Evolutionary conservation across 2,797 vertebrate species (phyloP), one percentile per base, ranked within the genome.

Genomic region (Orestias chungarensis): DNA sequence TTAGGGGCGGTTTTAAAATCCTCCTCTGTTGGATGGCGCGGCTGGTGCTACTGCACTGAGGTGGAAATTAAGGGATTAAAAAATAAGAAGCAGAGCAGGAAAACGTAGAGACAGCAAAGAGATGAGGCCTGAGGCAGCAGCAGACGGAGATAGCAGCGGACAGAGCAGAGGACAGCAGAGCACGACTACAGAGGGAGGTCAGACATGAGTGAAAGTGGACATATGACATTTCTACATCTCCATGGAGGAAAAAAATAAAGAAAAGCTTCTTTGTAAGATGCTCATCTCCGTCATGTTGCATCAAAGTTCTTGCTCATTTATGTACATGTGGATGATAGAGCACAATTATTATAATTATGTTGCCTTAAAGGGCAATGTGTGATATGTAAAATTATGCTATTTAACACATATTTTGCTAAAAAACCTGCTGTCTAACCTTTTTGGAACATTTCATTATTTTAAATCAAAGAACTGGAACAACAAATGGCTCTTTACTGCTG

Each of bases 121-220:
- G 66, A 59, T 4, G 47, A 55, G 52, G 62, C 70, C 27, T 10
- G 44, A 59, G 70, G 78, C 66, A 27, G 76, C 33, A 1, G 64
- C 40, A 64, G 82, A 85, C 25, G 62, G 73, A 85, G 80, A 85
- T 75, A 82, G 81, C 31, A 38, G 78, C 31, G 52, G 86, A 87
- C 85, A 81, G 68, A 71, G 79, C 47, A 73, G 55, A 68, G 71
- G 79, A 86, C 75, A 79, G 79, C 43, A 4, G 18, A 35, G 75
- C 61, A 20, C 66, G 29, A 49, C 42, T 70, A 68, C 14, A n/a
- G 66, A 77, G 76, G 75, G 50, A 33, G 46, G 54, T 23, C 50
- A 75, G 54, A 62, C 68, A 52, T 54, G 66, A 82, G 59, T 15
- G 64, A 71, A 3, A 17, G 46, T 33, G 64, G 55, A 46, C 61